Conservation (phyloP, 2,113 vertebrate genomes). For the Zootoca vivipara region DNA sequence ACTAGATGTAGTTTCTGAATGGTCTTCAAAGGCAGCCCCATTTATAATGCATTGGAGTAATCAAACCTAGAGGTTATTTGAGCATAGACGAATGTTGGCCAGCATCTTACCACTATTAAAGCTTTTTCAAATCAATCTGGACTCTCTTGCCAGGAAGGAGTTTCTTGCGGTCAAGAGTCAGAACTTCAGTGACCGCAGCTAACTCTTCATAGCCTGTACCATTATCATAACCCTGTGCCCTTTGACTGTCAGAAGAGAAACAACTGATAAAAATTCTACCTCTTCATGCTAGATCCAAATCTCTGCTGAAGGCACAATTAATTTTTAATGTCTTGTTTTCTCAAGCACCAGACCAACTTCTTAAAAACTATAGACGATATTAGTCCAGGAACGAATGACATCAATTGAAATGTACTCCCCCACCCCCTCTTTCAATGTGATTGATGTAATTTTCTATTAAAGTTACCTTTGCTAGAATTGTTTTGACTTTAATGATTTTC, state of each 20-base stretch:
- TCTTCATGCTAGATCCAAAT: constrained; percentile 58
- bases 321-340: constrained; percentile 72
- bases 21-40: too few species aligned
- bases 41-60: too few species aligned
- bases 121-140: background rate
- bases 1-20: too few species aligned
- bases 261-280: constrained; percentile 43
- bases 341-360: constrained; percentile 63
- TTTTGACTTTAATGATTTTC: constrained; percentile 93
- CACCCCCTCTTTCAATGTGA: constrained; percentile 80
- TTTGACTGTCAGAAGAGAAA: constrained; percentile 49
- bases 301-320: constrained; percentile 62
- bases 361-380: constrained; percentile 62
- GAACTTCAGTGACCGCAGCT: background rate
- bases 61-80: too few species aligned
- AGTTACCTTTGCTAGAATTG: constrained; percentile 90
- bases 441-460: constrained; percentile 91
- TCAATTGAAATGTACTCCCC: constrained; percentile 73
- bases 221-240: background rate
- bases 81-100: too few species aligned
- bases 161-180: background rate
- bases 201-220: background rate
- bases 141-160: too few species aligned
- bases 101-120: background rate
- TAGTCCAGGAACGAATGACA: constrained; percentile 51